Evolutionary conservation across 2,113 vertebrate genomes (phyloP), one percentile per base, ranked within the genome.

Genomic region (Capricornis sumatraensis): DNA sequence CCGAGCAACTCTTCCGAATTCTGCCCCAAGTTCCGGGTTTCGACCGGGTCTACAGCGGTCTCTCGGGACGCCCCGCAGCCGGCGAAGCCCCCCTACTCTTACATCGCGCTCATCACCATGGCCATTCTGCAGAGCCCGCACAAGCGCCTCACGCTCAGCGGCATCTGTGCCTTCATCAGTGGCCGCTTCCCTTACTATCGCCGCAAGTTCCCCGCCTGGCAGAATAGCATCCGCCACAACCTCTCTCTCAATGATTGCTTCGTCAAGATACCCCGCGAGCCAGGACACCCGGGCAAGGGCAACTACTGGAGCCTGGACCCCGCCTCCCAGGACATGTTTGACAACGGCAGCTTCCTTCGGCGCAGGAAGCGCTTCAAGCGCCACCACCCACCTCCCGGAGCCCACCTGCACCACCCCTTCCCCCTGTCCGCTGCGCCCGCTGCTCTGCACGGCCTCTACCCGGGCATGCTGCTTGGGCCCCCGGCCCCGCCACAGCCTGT

Each of bases 171-270:
- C 98, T 99, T 99, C 97, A 99, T 99, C 98, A 99, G 99, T 98
- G 98, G 99, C 98, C 99, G 99, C 98, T 99, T 99, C 71, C 99
- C 99, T 5, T 99, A 99, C 97, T 99, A 99, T 98, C 98, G 98
- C 92, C 99, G 99, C 96, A 99, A 99, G 98, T 99, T 99, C 96
- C 99, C 99, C 0, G 99, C 99, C 16, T 99, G 99, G 99, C 99
- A 99, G 98, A 99, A 99, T 99, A 99, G 99, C 98, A 99, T 99
- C 98, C 99, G 99, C 27, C 99, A 99, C 99, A 99, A 99, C 98
- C 99, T 99, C 17, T 99, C 99, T 4, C 99, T 99, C 85, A 99
- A 99, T 95, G 99, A 99, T 99, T 99, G 99, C 96, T 99, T 99
- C 98, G 99, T 99, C 97, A 99, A 99, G 98, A 99, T 99, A 90